phyloP scores from a whole-genome alignment of 2,797 vertebrate genomes.

The Eremophila alpestris region DNA sequence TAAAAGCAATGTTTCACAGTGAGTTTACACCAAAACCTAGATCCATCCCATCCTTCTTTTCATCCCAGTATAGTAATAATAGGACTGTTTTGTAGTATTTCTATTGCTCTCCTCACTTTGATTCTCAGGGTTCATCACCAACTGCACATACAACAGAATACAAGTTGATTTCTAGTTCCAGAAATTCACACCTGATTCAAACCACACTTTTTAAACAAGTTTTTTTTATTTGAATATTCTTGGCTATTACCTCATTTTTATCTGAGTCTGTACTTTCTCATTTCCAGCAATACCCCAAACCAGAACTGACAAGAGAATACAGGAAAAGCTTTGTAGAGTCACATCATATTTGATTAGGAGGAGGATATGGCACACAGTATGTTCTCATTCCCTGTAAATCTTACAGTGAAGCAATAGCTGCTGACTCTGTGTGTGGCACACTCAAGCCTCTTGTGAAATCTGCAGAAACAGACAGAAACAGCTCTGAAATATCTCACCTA shows the following conservation, averaged over 20 bases:
- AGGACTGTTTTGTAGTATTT: background rate
- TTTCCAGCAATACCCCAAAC: background rate
- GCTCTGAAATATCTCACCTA: background rate
- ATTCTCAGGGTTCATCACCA: background rate
- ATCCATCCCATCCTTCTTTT: background rate
- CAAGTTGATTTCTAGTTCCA: background rate
- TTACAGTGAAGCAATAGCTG: background rate
- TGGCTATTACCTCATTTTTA: background rate
- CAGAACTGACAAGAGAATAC: background rate
- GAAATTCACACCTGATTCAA: background rate
- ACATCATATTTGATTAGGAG: background rate
- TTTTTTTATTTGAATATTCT: background rate
- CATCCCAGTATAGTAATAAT: background rate
- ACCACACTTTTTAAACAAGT: background rate
- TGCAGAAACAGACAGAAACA: background rate
- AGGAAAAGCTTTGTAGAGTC: background rate
- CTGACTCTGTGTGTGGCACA: rapidly evolving
- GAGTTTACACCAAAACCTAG: background rate
- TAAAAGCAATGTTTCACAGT: background rate
- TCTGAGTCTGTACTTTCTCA: background rate
- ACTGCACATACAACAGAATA: background rate
- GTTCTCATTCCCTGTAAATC: background rate
- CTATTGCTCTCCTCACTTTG: background rate
- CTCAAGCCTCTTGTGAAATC: background rate
- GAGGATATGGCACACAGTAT: background rate